phyloP scores from a whole-genome alignment of 2,113 vertebrate species.

The Salvelinus alpinus region DNA sequence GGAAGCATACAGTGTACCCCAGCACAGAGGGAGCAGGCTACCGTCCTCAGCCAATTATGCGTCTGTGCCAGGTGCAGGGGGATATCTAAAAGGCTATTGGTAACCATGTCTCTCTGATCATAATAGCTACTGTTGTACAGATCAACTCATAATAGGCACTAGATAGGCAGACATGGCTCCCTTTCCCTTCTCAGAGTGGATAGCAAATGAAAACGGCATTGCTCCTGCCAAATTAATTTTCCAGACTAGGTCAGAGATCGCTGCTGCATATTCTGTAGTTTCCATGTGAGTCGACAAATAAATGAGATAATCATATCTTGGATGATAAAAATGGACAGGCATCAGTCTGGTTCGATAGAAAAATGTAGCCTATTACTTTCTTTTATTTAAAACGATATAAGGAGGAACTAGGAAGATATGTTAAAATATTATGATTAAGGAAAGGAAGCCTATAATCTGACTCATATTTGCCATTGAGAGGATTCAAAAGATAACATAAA shows the following conservation, averaged over 20 bases:
- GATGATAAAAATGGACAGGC: background rate
- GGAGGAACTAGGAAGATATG: too few species aligned
- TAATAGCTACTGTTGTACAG: constrained; percentile 69
- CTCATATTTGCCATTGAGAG: too few species aligned
- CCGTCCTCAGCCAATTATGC: constrained; percentile 76
- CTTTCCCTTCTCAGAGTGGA: constrained; percentile 58
- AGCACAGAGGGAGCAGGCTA: constrained; percentile 64
- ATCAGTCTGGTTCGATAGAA: too few species aligned
- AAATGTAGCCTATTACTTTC: too few species aligned
- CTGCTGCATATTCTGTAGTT: background rate
- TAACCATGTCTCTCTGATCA: constrained; percentile 74
- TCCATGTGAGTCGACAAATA: background rate
- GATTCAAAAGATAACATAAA: too few species aligned
- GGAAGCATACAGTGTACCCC: constrained; percentile 60
- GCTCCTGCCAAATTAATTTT: constrained; percentile 69
- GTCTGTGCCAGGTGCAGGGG: constrained; percentile 78
- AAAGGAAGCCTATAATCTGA: too few species aligned
- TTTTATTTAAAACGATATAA: too few species aligned
- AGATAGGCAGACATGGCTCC: constrained; percentile 67
- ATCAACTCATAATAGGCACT: constrained; percentile 77
- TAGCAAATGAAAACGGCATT: constrained; percentile 56
- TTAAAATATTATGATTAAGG: too few species aligned
- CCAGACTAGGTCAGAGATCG: constrained; percentile 31
- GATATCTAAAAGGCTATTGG: constrained; percentile 76
- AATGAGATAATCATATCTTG: background rate